Percentiles rank a stretch among this genome's conserved stretches.
These are phyloP conservation scores for Esperia sulphurella DNA, from an alignment of 2,888 invertebrate genomes.

Conservation along the genomic window DNA sequence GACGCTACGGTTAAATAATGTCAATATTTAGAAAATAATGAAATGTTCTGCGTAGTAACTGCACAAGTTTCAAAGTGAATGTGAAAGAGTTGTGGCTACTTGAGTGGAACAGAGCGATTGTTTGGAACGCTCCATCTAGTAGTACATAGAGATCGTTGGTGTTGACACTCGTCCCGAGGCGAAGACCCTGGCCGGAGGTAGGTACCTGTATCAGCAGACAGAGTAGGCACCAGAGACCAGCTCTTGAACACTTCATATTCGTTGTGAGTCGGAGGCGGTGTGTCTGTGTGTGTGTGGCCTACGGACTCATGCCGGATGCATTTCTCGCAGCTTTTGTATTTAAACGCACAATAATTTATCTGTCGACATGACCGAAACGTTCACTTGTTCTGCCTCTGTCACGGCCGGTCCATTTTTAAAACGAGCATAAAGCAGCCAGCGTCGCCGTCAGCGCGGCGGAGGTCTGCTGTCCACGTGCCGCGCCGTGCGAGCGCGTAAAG, in stretches of 20 bases:
- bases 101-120: too few relatives aligned
- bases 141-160: too few relatives aligned
- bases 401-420: slow-evolving; percentile 12
- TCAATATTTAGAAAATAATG: too few relatives aligned
- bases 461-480: too few relatives aligned
- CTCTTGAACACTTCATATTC: slow-evolving; percentile 47
- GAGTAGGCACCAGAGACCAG: slow-evolving; percentile 50
- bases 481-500: too few relatives aligned
- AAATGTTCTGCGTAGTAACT: too few relatives aligned
- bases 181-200: background rate
- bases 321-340: slow-evolving; percentile 34
- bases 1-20: too few relatives aligned
- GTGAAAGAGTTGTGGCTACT: too few relatives aligned
- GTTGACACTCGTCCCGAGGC: background rate
- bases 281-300: background rate
- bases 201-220: slow-evolving; percentile 55
- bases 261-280: background rate
- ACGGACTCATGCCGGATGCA: slow-evolving; percentile 3
- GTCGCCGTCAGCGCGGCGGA: background rate
- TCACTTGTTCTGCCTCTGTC: slow-evolving; percentile 36
- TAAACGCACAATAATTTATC: slow-evolving; percentile 46
- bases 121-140: too few relatives aligned
- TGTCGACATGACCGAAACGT: slow-evolving; percentile 42
- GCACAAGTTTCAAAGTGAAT: too few relatives aligned
- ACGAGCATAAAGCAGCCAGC: slow-evolving; percentile 14